Percentiles rank a stretch among this genome's conserved stretches.
Conservation (phyloP, 64 coral and sea anemone genomes). For the Trachythela sp. region DNA sequence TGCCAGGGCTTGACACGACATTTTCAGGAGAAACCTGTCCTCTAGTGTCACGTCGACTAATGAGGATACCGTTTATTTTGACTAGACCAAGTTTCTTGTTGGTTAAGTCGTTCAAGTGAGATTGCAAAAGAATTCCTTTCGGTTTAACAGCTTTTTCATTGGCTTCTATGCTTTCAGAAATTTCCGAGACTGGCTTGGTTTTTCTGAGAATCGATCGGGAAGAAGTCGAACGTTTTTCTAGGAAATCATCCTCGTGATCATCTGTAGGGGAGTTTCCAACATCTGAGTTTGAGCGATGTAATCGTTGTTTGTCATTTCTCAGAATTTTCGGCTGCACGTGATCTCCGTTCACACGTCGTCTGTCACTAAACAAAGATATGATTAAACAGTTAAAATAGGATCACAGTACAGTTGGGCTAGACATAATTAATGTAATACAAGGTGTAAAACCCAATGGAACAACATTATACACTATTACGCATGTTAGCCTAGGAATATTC, state of each 20-base stretch:
- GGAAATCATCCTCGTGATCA: neutral
- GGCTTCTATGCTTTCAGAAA: conserved; percentile 66
- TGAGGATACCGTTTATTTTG: conserved; percentile 89
- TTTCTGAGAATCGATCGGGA: conserved; percentile 63
- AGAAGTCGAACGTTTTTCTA: neutral
- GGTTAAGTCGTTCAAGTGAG: conserved; percentile 51
- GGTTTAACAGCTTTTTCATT: conserved; percentile 56
- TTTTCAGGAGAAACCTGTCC: conserved; percentile 33
- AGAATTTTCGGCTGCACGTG: neutral
- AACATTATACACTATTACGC: too few species aligned
- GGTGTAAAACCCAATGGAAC: too few species aligned
- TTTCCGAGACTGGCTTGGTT: conserved; percentile 71
- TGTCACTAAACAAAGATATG: neutral
- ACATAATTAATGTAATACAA: too few species aligned
- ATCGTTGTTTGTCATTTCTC: neutral
- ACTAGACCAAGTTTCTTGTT: conserved; percentile 48
- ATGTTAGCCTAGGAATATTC: too few species aligned
- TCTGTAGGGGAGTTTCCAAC: neutral
- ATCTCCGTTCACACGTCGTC: neutral
- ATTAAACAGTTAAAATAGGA: too few species aligned
- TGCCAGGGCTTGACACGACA: conserved; percentile 50
- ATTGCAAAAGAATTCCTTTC: conserved; percentile 80
- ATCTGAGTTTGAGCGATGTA: conserved; percentile 15
- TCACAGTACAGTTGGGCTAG: too few species aligned
- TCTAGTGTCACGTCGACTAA: conserved; percentile 51